Conservation (phyloP, 2,113 vertebrate species). For the Mesoclemmys tuberculata region DNA sequence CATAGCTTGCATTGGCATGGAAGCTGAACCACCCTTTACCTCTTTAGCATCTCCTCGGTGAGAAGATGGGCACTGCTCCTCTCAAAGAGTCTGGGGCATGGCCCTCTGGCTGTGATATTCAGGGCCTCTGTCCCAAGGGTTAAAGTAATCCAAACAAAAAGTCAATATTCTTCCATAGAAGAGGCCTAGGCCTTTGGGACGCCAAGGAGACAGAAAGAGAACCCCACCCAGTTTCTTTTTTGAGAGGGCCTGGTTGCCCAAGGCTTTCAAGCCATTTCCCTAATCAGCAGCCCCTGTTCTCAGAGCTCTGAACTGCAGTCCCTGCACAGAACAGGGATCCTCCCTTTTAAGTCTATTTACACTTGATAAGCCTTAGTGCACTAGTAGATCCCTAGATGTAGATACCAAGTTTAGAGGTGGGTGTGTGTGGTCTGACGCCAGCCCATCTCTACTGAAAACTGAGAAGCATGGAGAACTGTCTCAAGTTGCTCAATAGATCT, state of each 20-base stretch:
- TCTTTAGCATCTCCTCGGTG: not conserved
- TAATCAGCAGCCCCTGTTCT: not conserved
- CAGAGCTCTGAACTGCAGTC: not conserved
- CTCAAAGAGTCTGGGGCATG: not conserved
- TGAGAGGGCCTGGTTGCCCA: not conserved
- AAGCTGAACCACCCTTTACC: not conserved
- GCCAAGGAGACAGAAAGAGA: not conserved
- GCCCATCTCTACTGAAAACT: not conserved
- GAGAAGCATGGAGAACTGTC: not conserved
- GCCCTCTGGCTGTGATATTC: not conserved
- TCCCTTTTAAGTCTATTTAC: not conserved
- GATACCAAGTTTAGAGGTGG: not conserved
- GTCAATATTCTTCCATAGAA: not conserved
- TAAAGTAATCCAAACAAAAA: not conserved
- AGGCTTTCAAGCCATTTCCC: not conserved
- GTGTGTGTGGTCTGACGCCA: not conserved
- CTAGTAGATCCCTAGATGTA: not conserved
- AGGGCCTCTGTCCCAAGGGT: not conserved
- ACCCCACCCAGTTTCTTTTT: not conserved
- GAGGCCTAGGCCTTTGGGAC: not conserved
- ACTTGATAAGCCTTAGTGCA: not conserved
- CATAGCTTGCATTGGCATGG: not conserved
- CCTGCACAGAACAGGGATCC: not conserved
- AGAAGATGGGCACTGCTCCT: not conserved
- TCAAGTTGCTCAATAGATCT: not conserved